Conservation (phyloP, 1,140 invertebrate genomes). For the Diploscapter pachys region DNA sequence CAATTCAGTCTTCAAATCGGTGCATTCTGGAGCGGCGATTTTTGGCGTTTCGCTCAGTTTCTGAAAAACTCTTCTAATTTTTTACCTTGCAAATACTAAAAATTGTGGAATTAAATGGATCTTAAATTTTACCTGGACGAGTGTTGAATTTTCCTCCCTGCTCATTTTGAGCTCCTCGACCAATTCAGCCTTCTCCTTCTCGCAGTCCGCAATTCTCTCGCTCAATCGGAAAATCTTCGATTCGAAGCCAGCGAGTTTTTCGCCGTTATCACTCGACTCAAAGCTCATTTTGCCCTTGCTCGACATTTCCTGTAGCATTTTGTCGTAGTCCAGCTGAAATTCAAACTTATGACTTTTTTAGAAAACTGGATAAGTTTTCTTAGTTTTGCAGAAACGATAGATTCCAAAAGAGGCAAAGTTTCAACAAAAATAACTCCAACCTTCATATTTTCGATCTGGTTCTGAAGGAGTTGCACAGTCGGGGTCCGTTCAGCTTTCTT, state of each 20-base stretch:
- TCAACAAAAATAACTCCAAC: slow-evolving; percentile 14
- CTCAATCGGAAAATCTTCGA: background rate
- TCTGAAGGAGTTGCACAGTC: slow-evolving; percentile 30
- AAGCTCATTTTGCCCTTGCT: too few species aligned
- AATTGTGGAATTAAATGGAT: background rate
- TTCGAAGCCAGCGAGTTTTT: background rate
- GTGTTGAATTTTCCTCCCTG: background rate
- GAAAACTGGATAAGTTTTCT: too few species aligned
- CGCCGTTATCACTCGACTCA: too few species aligned
- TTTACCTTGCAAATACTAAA: too few species aligned
- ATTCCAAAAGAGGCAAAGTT: slow-evolving; percentile 2
- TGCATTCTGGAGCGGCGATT: too few species aligned
- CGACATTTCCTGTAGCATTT: too few species aligned
- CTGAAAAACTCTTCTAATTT: background rate
- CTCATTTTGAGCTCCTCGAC: background rate
- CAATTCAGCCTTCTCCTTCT: slow-evolving; percentile 3
- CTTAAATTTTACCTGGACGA: background rate
- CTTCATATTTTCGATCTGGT: slow-evolving; percentile 36
- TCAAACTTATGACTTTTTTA: too few species aligned
- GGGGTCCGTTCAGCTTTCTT: slow-evolving; percentile 35
- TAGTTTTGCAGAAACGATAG: too few species aligned
- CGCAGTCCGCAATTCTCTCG: slow-evolving; percentile 10
- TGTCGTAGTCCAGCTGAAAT: too few species aligned
- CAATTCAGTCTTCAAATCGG: too few species aligned
- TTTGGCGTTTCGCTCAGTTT: background rate